These are phyloP conservation scores for Erpobdella octoculata DNA, from an alignment of 2,888 invertebrate genomes.

Conservation along the genomic window DNA sequence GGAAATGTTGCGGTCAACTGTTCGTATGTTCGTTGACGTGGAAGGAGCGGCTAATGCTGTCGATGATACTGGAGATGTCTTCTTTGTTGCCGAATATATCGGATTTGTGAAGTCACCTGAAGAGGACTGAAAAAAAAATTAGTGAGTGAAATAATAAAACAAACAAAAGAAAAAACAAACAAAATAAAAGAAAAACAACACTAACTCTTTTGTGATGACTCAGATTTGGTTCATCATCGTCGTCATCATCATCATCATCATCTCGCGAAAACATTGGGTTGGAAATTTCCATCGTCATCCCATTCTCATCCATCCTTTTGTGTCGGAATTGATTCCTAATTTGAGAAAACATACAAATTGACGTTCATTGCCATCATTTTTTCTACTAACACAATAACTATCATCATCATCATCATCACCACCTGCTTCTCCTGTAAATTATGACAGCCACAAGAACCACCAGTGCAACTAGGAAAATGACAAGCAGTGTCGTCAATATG, in stretches of 20 bases:
- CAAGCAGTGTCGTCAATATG: neutral
- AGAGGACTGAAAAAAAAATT: neutral
- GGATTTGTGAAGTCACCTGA: neutral
- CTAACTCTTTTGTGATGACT: neutral
- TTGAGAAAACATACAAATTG: neutral
- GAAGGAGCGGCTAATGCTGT: no score
- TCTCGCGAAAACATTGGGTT: slow-evolving; percentile 36
- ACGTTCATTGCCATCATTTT: neutral
- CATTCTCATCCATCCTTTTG: slow-evolving; percentile 33
- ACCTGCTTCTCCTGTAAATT: neutral
- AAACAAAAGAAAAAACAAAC: no score
- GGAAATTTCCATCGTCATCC: slow-evolving; percentile 33
- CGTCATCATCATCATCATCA: slow-evolving; percentile 33
- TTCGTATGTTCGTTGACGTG: neutral
- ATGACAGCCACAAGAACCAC: neutral
- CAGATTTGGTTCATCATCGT: neutral
- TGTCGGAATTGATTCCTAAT: slow-evolving; percentile 34
- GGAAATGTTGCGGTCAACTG: neutral
- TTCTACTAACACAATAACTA: neutral
- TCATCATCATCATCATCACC: neutral
- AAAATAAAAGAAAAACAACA: no score
- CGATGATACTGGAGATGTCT: no score
- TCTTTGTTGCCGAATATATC: no score
- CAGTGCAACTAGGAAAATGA: slow-evolving; percentile 6
- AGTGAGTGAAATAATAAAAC: no score